Percentiles rank a stretch among this genome's conserved stretches.
Evolutionary conservation across 2,113 vertebrate genomes (phyloP).

Genomic region (Xiphophorus hellerii): DNA sequence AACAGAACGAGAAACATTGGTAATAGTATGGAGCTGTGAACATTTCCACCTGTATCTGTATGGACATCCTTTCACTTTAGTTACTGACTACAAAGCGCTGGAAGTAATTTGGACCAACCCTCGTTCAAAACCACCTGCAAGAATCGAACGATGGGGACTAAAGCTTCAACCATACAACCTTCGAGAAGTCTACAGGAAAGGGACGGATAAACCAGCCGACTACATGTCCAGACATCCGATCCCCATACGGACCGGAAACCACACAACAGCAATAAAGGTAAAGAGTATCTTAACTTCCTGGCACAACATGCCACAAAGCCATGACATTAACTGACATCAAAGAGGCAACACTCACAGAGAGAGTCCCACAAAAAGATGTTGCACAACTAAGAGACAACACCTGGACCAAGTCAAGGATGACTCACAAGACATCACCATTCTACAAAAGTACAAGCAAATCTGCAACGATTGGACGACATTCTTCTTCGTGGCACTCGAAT

Average conservation of each 20-base stretch:
- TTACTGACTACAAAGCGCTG: constrained; percentile 14
- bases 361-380: constrained; percentile 29
- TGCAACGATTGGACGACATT: constrained; percentile 11
- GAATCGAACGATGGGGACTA: constrained; percentile 39
- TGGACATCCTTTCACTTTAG: too few species aligned
- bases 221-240: constrained; percentile 28
- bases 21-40: constrained; percentile 4
- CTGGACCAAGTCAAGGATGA: not conserved
- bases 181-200: constrained; percentile 30
- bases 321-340: constrained; percentile 22
- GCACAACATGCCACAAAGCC: constrained; percentile 20
- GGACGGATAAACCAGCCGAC: constrained; percentile 31
- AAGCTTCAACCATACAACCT: constrained; percentile 38
- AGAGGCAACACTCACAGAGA: constrained; percentile 13
- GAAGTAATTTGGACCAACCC: constrained; percentile 46
- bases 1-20: not conserved
- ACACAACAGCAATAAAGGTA: constrained; percentile 29
- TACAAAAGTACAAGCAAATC: constrained; percentile 16
- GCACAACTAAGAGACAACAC: not conserved
- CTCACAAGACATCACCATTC: not conserved
- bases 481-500: constrained; percentile 25
- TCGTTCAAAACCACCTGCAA: constrained; percentile 32
- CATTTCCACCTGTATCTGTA: constrained; percentile 4
- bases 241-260: not conserved
- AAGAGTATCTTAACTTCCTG: constrained; percentile 15